Percentiles rank a stretch among this genome's conserved stretches.
phyloP scores from a whole-genome alignment of 2,888 invertebrate species.

The Lapara coniferarum region DNA sequence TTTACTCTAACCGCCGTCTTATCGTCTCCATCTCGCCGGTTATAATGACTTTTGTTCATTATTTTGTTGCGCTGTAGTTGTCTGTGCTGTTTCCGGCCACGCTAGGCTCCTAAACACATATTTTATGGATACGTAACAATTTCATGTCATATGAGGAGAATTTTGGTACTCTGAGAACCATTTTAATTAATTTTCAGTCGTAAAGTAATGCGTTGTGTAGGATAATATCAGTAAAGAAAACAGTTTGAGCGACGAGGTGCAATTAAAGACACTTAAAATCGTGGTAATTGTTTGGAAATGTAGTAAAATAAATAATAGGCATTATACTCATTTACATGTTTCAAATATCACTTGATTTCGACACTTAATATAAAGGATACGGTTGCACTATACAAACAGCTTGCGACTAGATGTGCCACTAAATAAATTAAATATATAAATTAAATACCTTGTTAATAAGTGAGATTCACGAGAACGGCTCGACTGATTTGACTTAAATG shows the following conservation, averaged over 20 bases:
- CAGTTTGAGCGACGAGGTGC: slow-evolving; percentile 13
- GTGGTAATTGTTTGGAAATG: slow-evolving; percentile 28
- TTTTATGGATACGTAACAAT: slow-evolving; percentile 71
- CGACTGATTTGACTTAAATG: too few species aligned
- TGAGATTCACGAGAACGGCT: too few species aligned
- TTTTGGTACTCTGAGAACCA: slow-evolving; percentile 54
- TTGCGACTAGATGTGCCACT: too few species aligned
- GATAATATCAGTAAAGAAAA: slow-evolving; percentile 47
- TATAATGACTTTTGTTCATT: slow-evolving; percentile 82
- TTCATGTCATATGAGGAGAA: slow-evolving; percentile 57
- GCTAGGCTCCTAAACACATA: slow-evolving; percentile 66
- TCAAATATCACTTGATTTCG: background rate
- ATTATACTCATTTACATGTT: slow-evolving; percentile 5
- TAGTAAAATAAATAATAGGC: slow-evolving; percentile 7
- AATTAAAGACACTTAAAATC: slow-evolving; percentile 28
- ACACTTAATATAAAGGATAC: background rate
- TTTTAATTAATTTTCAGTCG: slow-evolving; percentile 65
- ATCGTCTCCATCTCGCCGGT: slow-evolving; percentile 73
- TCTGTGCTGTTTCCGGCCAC: slow-evolving; percentile 71
- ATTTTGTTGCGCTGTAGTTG: slow-evolving; percentile 69
- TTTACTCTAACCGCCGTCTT: slow-evolving; percentile 77
- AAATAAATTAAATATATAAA: too few species aligned
- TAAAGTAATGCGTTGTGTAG: slow-evolving; percentile 39
- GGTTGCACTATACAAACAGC: too few species aligned
- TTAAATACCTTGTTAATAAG: too few species aligned